Base-by-base conservation (phyloP, 2,888 invertebrate species). In the Sclerodermus sp. region DNA sequence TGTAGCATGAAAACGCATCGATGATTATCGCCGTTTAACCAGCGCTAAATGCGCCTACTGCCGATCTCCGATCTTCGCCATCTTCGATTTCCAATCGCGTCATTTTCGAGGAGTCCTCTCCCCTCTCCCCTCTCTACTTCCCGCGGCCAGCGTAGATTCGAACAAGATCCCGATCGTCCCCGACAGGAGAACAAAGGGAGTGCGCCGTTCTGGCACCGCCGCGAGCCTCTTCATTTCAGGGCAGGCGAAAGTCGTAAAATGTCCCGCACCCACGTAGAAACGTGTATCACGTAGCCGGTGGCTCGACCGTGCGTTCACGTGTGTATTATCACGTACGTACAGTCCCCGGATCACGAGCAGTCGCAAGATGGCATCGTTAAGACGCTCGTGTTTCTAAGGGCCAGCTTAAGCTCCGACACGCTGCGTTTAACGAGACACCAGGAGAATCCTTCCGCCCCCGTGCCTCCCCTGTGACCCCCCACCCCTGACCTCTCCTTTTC, bases 211-310 rank as follows among this genome's bases (percentile, higher is more conserved):
- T 15, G 23, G 23, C 23, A 23, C 23, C n/a, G 8, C 23, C 53
- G 40, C 38, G 49, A 15, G 38, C 42, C 34, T 18, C 38, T 41
- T 53, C 49, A 62, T 55, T 57, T 47, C 46, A 56, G 49, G 40
- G 45, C 51, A 55, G 52, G 57, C 60, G 62, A 69, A 67, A 67
- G 60, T 63, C 66, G 58, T 71, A 71, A 71, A 58, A 67, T 45
- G 65, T 61, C 56, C 57, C 54, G 64, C 66, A 64, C 68, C 68
- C 64, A 67, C 64, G 65, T 55, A 62, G 54, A 49, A 53, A 52
- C 59, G 55, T 55, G 62, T 52, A 66, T 70, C 70, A 70, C 70
- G 70, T 70, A 69, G 60, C 51, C 57, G 60, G 51, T 60, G 54
- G 55, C 57, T 57, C 51, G 51, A 36, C 58, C 67, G 23, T 23